Evolutionary conservation across 2,113 vertebrate genomes (phyloP), one percentile per base, ranked within the genome.

Genomic region (Aphelocoma coerulescens): DNA sequence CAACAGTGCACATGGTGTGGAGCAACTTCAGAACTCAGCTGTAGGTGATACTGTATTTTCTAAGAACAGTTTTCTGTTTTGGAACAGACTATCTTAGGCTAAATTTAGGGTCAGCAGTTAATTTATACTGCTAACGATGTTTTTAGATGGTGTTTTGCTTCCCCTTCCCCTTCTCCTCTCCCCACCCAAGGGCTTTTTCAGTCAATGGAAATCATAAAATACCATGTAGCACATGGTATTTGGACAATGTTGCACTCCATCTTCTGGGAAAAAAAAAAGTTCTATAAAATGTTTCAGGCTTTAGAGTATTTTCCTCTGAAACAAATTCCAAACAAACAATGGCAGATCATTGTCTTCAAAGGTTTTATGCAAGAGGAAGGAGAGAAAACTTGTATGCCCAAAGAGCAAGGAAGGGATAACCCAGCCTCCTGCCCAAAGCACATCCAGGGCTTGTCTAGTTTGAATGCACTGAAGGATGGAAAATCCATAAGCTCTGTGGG

Each of bases 1-100:
- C n/a, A 59, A 3, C 27, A 39, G 18, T 13, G 2, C 22, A 9
- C 2, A 1, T 0, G 2, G 11, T 32, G n/a, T 6, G 44, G 9
- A 74, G 16, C 24, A 82, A 57, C 16, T 44, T 55, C 30, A 78
- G 26, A 48, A 11, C 17, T 26, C 32, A 52, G 11, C 44, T 75
- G 27, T 18, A 35, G 27, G 48, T 41, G 61, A 43, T 30, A 12
- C 6, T 52, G 6, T 63, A 7, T 76, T 82, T 83, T 51, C 33
- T 65, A 65, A 39, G 14, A 21, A 30, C 13, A 35, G 10, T 32
- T 88, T 90, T 79, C 33, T 58, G 5, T 43, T 85, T 63, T 79
- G 33, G 24, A 85, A 39, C 10, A 41, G 26, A 43, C 4, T 20
- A 5, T 26, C 16, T 39, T 67, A 43, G n/a, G 35, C 3, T 63